Percentiles rank a stretch among this genome's conserved stretches.
phyloP scores from a whole-genome alignment of 1,140 invertebrate genomes.

The Adelges cooleyi region DNA sequence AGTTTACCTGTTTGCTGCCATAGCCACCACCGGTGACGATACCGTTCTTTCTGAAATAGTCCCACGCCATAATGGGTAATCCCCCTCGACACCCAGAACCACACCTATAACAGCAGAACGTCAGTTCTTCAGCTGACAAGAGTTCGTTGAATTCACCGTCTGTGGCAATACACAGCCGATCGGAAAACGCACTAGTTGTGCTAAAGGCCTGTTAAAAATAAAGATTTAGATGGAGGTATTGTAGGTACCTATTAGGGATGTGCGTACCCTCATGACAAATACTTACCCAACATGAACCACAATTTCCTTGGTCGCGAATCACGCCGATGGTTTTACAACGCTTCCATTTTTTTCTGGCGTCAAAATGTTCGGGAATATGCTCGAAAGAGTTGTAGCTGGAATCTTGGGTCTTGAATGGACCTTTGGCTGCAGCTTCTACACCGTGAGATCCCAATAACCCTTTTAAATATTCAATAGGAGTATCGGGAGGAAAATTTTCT shows the following conservation, averaged over 20 bases:
- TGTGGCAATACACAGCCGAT: conserved; percentile 53
- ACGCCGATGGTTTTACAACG: conserved; percentile 66
- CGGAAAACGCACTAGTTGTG: conserved; percentile 49
- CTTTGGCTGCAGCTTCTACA: neutral
- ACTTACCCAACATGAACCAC: conserved; percentile 53
- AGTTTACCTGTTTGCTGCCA: conserved; percentile 35
- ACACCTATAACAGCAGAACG: conserved; percentile 49
- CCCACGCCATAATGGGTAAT: conserved; percentile 47
- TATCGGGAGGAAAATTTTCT: neutral
- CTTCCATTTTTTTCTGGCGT: conserved; percentile 65
- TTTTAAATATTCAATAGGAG: neutral
- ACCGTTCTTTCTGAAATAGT: conserved; percentile 43
- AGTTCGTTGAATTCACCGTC: conserved; percentile 43
- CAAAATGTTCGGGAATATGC: conserved; percentile 44
- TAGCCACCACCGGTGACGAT: conserved; percentile 53
- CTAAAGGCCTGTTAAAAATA: conserved; percentile 44
- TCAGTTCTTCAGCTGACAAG: conserved; percentile 51
- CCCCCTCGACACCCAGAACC: conserved; percentile 56
- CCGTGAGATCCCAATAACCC: neutral
- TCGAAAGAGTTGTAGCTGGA: neutral
- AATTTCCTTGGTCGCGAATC: conserved; percentile 61
- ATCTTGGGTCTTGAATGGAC: neutral
- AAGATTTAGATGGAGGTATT: no score
- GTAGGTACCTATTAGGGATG: no score
- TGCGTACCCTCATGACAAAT: no score